Conservation (phyloP, 2,797 vertebrate genomes). For the Philypnodon macrostomus region DNA sequence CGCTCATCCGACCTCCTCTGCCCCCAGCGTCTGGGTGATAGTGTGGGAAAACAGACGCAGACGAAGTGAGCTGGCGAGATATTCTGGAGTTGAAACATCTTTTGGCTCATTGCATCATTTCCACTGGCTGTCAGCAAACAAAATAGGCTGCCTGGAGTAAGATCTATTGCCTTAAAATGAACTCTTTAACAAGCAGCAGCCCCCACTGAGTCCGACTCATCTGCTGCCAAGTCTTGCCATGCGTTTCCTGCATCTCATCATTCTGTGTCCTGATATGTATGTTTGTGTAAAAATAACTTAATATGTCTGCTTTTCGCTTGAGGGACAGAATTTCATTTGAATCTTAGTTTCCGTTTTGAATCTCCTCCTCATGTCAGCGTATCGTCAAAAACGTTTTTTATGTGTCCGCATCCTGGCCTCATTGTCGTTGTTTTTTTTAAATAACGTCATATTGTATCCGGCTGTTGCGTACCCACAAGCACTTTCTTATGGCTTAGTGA, state of each 20-base stretch:
- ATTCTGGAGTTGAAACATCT: slow-evolving; percentile 42
- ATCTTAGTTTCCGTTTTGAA: slow-evolving; percentile 1
- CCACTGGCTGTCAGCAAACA: slow-evolving; percentile 35
- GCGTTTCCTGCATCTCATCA: slow-evolving; percentile 35
- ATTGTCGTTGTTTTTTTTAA: slow-evolving; percentile 28
- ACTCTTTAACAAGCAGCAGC: slow-evolving; percentile 28
- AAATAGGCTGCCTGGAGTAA: slow-evolving; percentile 46
- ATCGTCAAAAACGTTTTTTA: slow-evolving; percentile 18
- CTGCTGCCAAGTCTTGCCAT: slow-evolving; percentile 41
- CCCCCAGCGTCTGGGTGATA: slow-evolving; percentile 27
- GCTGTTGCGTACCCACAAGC: slow-evolving; percentile 14
- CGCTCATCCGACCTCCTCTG: slow-evolving; percentile 36
- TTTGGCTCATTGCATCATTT: slow-evolving; percentile 57
- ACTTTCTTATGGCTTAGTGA: slow-evolving; percentile 37
- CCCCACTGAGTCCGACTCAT: slow-evolving; percentile 34
- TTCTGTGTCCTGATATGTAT: slow-evolving; percentile 40
- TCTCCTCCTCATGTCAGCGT: slow-evolving; percentile 7
- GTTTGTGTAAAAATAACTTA: slow-evolving; percentile 34
- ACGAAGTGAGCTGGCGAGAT: slow-evolving; percentile 13
- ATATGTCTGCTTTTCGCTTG: slow-evolving; percentile 32
- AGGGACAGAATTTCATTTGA: slow-evolving; percentile 28
- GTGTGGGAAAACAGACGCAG: slow-evolving; percentile 16
- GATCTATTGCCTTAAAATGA: slow-evolving; percentile 51
- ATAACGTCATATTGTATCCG: slow-evolving; percentile 19
- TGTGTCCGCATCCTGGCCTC: slow-evolving; percentile 4